Evolutionary conservation across 2,888 invertebrate species (phyloP).

Genomic region (Polymixis lichenea): DNA sequence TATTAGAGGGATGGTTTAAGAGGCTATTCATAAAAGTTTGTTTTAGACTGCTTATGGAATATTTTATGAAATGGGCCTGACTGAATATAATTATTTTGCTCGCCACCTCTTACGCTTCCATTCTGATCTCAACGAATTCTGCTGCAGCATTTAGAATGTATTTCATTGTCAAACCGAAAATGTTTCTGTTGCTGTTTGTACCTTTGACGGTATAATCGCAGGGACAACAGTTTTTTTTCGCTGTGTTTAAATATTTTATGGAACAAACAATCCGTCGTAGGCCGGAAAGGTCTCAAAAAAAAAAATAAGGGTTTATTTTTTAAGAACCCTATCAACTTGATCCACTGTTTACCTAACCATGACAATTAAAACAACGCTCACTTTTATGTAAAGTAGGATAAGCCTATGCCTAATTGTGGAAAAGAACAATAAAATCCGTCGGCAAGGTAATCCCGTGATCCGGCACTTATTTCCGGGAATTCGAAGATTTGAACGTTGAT

Average conservation of each 20-base stretch:
- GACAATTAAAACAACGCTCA: constrained; percentile 54
- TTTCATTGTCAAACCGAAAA: background rate
- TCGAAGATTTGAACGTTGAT: constrained; percentile 63
- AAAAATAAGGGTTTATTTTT: constrained; percentile 5
- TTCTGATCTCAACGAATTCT: no score
- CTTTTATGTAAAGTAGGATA: constrained; percentile 54
- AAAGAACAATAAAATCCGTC: constrained; percentile 65
- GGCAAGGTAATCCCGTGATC: constrained; percentile 62
- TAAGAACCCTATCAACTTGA: constrained; percentile 22
- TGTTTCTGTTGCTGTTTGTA: no score
- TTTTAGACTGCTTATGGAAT: background rate
- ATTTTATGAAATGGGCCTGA: background rate
- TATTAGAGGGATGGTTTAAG: no score
- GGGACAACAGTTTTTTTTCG: background rate
- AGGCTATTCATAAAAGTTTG: background rate
- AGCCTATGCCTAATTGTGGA: constrained; percentile 57
- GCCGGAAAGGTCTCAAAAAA: background rate
- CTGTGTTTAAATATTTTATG: background rate
- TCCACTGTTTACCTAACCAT: constrained; percentile 31
- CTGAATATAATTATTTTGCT: no score
- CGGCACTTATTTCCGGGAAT: constrained; percentile 62
- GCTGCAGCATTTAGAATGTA: no score
- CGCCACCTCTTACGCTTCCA: no score
- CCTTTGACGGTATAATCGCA: no score
- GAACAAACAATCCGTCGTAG: background rate